Evolutionary conservation across 2,888 invertebrate species (phyloP).

Genomic region (Sipha maydis): DNA sequence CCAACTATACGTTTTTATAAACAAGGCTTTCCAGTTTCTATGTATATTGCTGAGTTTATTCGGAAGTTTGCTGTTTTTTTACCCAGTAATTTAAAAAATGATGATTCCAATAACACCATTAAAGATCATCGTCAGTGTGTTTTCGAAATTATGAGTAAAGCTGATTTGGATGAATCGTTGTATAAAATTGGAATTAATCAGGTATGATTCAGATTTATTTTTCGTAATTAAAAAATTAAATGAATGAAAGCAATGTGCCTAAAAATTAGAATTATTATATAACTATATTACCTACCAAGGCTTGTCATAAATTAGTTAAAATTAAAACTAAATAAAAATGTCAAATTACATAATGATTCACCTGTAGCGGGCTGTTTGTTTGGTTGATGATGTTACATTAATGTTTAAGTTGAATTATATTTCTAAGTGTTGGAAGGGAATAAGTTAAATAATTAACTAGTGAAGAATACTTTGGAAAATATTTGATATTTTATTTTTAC

Average conservation of each 20-base stretch:
- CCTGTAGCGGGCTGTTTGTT: too few species aligned
- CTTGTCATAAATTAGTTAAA: too few species aligned
- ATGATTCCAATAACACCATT: constrained; percentile 65
- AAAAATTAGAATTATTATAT: neutral
- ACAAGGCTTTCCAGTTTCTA: constrained; percentile 92
- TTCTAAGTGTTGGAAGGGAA: too few species aligned
- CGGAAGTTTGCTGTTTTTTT: constrained; percentile 79
- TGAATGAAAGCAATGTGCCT: neutral
- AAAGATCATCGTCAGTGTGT: constrained; percentile 76
- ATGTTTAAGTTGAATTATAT: too few species aligned
- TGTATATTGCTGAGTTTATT: constrained; percentile 89
- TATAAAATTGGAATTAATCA: constrained; percentile 93
- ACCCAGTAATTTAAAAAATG: constrained; percentile 67
- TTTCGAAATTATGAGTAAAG: constrained; percentile 82
- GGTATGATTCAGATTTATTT: constrained; percentile 72
- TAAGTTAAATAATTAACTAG: too few species aligned
- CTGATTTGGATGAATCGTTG: constrained; percentile 86
- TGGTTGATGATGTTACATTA: too few species aligned
- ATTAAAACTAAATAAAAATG: neutral
- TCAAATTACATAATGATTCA: too few species aligned
- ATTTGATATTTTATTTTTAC: too few species aligned
- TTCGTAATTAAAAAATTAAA: neutral
- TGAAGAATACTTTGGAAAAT: too few species aligned
- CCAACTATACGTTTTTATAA: constrained; percentile 90
- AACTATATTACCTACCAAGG: neutral